Conservation (phyloP, 2,113 vertebrate species). For the Tylochromis polylepis region DNA sequence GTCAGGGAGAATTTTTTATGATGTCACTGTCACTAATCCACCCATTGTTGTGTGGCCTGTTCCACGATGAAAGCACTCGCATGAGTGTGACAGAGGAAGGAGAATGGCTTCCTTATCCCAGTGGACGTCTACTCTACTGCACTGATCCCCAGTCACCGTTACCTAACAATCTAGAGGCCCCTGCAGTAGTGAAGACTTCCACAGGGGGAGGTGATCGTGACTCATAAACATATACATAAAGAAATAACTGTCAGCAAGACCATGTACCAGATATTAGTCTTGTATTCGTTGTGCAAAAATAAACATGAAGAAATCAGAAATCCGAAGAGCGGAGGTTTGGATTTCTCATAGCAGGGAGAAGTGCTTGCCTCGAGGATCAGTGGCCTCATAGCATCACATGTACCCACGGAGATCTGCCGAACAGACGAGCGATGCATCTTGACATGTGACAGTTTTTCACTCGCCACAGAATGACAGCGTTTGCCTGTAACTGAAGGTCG, state of each 20-base stretch:
- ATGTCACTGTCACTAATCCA: background rate
- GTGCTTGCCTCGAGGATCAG: background rate
- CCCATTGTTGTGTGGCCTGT: background rate
- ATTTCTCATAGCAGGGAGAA: background rate
- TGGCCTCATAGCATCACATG: background rate
- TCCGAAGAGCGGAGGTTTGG: background rate
- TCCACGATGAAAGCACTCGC: background rate
- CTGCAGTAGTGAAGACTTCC: background rate
- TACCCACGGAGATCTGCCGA: background rate
- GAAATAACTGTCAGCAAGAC: background rate
- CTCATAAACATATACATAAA: background rate
- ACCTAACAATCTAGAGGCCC: background rate
- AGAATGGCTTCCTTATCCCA: background rate
- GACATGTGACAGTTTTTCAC: conserved; percentile 36
- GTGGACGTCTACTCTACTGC: background rate
- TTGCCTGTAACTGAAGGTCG: conserved; percentile 45
- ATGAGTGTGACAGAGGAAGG: background rate
- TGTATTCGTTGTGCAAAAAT: background rate
- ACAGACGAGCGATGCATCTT: conserved; percentile 1
- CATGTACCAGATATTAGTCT: background rate
- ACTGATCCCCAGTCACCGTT: background rate
- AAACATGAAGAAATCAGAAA: background rate
- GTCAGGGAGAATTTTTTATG: background rate
- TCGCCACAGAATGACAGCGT: conserved; percentile 17
- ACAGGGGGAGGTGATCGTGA: background rate